Base-by-base conservation (phyloP, 1,140 invertebrate species). In the Bombus waltoni region DNA sequence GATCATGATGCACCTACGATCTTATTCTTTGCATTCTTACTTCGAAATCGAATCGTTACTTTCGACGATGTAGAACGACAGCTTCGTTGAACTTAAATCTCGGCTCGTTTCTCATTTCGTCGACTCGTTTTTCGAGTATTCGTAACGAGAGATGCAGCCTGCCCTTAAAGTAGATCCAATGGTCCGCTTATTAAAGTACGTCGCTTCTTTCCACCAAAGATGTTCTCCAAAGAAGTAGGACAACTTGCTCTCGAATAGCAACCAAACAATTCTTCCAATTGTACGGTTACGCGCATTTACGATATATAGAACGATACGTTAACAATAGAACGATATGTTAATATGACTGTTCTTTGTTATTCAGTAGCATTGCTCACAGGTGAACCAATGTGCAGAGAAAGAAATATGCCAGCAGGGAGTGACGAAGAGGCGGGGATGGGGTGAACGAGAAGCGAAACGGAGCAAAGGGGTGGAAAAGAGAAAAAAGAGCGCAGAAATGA, bases 281-380 rank as follows among this genome's bases (percentile, higher is more conserved):
- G 47, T 53, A 53, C 47, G 47, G 47, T 53, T 53, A 22, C 47
- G 0, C 18, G 47, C 18, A 53, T 53, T 53, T 53, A 53, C 47
- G 47, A 53, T 53, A 22, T 53, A 53, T 53, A 53, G 6, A 53
- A 53, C 47, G 47, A 53, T 53, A 53, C 47, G 18, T 53, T 53
- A 53, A 53, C 47, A 53, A 53, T 53, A 53, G 47, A 53, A 53
- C 47, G 47, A 53, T 53, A 53, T 53, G 59, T 42, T 71, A 71
- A 84, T 13, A 28, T 5, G 53, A 88, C 87, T 85, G 81, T 85
- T 85, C 72, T 32, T 70, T 77, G 62, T 68, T 74, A 81, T 75
- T 87, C 66, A 80, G 66, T 53, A 75, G 66, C 65, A 74, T 68
- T 42, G 59, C 47, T 83, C 47, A 74, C 77, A 87, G 82, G 81